These are phyloP conservation scores for Carettochelys insculpta DNA, from an alignment of 2,113 vertebrate genomes.

Conservation along the genomic window DNA sequence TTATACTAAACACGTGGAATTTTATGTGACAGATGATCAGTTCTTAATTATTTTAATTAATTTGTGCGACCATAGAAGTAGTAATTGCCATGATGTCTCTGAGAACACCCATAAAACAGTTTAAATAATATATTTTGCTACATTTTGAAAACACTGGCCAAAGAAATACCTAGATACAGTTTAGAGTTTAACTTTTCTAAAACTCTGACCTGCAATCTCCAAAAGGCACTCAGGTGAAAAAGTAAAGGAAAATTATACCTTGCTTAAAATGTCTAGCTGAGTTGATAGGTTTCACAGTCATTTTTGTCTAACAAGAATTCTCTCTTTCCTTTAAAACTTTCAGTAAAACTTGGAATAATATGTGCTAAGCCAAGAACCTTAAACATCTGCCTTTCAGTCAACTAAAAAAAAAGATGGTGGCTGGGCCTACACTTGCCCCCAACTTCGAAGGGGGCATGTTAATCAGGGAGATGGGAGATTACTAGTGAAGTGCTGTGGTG, in stretches of 20 bases:
- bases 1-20: background rate
- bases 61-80: background rate
- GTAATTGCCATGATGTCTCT: background rate
- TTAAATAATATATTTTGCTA: background rate
- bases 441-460: too few relatives aligned
- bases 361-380: background rate
- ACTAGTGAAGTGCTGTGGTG: too few relatives aligned
- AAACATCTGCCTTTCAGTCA: background rate
- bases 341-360: background rate
- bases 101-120: background rate
- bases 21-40: background rate
- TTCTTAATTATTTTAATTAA: background rate
- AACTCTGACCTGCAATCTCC: accelerated
- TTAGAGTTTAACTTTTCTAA: background rate
- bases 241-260: background rate
- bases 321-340: background rate
- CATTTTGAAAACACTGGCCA: background rate
- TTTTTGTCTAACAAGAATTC: background rate
- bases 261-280: accelerated
- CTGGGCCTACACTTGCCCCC: too few relatives aligned
- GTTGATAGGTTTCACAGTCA: background rate
- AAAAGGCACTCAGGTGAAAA: background rate
- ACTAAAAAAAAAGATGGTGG: background rate
- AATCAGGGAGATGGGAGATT: too few relatives aligned
- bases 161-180: background rate